Evolutionary conservation across 2,888 invertebrate genomes (phyloP).

Genomic region (Apamea monoglypha): DNA sequence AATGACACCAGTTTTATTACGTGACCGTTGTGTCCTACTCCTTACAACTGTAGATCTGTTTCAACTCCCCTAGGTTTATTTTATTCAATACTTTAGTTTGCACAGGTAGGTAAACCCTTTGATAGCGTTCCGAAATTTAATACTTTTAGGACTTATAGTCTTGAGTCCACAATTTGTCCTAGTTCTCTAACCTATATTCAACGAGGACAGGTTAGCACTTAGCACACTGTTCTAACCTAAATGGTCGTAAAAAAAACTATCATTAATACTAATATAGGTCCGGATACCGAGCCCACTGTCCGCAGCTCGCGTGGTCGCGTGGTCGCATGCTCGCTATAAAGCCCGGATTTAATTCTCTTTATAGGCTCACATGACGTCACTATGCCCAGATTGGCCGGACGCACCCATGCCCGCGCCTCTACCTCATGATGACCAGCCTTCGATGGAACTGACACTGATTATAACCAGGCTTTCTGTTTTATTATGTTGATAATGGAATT

Average conservation of each 20-base stretch:
- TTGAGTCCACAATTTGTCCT: slow-evolving; percentile 1
- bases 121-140: background rate
- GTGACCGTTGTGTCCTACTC: no score
- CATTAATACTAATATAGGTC: slow-evolving; percentile 58
- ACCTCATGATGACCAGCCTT: slow-evolving; percentile 36
- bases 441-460: slow-evolving; percentile 51
- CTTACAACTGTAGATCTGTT: background rate
- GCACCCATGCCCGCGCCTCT: slow-evolving; percentile 61
- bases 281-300: slow-evolving; percentile 56
- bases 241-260: slow-evolving; percentile 21
- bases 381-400: slow-evolving; percentile 56
- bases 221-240: slow-evolving; percentile 22
- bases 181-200: background rate
- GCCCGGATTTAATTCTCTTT: slow-evolving; percentile 64
- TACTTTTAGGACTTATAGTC: background rate
- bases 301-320: slow-evolving; percentile 36
- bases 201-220: background rate
- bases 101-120: background rate
- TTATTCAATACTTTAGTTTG: background rate
- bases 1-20: slow-evolving; percentile 8
- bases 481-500: slow-evolving; percentile 52
- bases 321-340: slow-evolving; percentile 63
- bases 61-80: background rate
- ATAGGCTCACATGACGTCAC: slow-evolving; percentile 71
- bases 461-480: slow-evolving; percentile 41